Evolutionary conservation across 2,113 vertebrate species (phyloP), one percentile per base, ranked within the genome.

Genomic region (Megaleporinus macrocephalus): DNA sequence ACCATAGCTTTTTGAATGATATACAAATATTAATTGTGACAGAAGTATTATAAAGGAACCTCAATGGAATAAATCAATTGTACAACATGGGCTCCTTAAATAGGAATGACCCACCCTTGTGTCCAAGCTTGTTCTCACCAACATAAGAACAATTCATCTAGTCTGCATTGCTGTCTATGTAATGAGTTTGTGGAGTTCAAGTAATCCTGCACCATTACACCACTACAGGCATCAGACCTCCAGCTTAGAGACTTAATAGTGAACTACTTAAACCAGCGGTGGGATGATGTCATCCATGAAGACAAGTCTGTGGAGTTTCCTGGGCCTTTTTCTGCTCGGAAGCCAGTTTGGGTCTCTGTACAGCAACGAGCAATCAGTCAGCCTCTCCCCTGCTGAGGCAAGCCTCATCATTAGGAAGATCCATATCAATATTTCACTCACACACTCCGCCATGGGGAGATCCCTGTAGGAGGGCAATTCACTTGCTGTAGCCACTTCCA

Each of bases 401-500:
- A 68, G 47, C 63, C 24, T 79, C 18, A n/a, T 83, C 65, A 79
- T 76, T 72, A 79, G 47, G 30, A 74, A 26, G 80, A 82, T 85
- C 71, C 47, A n/a, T 85, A 77, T 77, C 51, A 82, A 76, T 70
- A 66, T 70, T 81, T 79, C 81, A 76, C 72, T 84, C 81, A 78
- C 66, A 78, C 65, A 71, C 75, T 79, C 71, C 5, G 1, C 44
- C 33, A 6, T 62, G 24, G 59, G 53, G 33, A 30, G 68, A 78
- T 78, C 49, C 49, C 24, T 69, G 66, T 66, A 81, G 82, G 79
- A 78, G 75, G 57, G 61, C 22, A 12, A 74, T 76, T 73, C 26
- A 33, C 63, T 71, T 70, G 22, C 69, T 63, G 59, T 59, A 73
- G 53, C 76, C 73, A 30, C 49, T 84, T 65, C 57, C 71, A 82